These are phyloP conservation scores for Taenaris catops DNA, from an alignment of 2,888 invertebrate genomes.

Conservation along the genomic window DNA sequence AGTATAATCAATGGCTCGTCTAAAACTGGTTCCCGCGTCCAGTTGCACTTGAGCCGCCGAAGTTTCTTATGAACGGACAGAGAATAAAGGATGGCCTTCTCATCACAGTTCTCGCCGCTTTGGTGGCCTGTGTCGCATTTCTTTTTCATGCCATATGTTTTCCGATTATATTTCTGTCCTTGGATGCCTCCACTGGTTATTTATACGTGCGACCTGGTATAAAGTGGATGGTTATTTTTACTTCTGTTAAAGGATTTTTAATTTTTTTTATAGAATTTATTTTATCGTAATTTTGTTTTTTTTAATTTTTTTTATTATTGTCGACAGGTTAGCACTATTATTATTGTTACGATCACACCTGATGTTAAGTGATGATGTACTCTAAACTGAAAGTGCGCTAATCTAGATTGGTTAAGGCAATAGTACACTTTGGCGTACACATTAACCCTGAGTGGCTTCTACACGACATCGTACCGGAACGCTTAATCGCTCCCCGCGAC, in stretches of 20 bases:
- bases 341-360: too few species aligned
- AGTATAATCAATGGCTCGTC: slow-evolving; percentile 32
- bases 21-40: slow-evolving; percentile 38
- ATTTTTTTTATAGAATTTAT: background rate
- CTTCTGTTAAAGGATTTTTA: background rate
- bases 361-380: too few species aligned
- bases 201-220: slow-evolving; percentile 25
- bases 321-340: too few species aligned
- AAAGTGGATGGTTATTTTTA: slow-evolving; percentile 19
- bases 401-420: too few species aligned
- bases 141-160: slow-evolving; percentile 72
- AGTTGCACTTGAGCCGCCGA: slow-evolving; percentile 38
- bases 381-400: too few species aligned
- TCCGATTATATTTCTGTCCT: slow-evolving; percentile 71
- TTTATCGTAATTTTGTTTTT: too few species aligned
- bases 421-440: too few species aligned
- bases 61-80: slow-evolving; percentile 40
- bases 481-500: too few species aligned
- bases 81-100: slow-evolving; percentile 48
- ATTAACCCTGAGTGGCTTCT: too few species aligned
- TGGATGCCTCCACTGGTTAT: slow-evolving; percentile 41
- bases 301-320: too few species aligned
- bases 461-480: too few species aligned
- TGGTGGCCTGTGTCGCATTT: slow-evolving; percentile 48
- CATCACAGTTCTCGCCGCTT: slow-evolving; percentile 38